Conservation (phyloP, 2,113 vertebrate species). For the Saccopteryx bilineata region DNA sequence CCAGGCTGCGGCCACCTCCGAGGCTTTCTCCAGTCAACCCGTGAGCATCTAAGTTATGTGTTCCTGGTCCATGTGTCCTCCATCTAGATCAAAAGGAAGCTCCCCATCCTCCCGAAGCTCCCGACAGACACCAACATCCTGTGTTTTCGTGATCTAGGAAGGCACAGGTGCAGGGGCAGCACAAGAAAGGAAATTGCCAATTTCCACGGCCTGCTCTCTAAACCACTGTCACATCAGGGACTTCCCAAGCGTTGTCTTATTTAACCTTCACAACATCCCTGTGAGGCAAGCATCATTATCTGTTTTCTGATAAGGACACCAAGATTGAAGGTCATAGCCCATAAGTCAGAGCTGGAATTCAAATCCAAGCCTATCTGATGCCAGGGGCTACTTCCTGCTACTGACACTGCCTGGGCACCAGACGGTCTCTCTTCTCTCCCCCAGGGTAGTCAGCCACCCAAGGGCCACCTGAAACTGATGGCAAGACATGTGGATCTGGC, state of each 20-base stretch:
- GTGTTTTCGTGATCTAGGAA: neutral
- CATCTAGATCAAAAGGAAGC: neutral
- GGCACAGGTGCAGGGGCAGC: neutral
- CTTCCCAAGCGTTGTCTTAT: neutral
- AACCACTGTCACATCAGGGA: neutral
- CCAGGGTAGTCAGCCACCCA: neutral
- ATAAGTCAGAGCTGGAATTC: neutral
- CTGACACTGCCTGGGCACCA: fast-evolving
- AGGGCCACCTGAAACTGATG: neutral
- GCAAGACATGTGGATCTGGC: neutral
- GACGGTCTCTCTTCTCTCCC: neutral
- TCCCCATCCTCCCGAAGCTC: neutral
- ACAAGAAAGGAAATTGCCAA: neutral
- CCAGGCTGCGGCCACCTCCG: neutral
- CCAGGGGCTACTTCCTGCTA: neutral
- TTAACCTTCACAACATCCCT: neutral
- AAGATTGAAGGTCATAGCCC: conserved; percentile 15
- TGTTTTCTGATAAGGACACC: conserved; percentile 27
- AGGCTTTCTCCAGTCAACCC: neutral
- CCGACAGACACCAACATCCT: neutral
- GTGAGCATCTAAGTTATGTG: neutral
- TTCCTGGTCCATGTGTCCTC: neutral
- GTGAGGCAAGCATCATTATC: neutral
- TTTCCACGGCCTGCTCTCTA: neutral
- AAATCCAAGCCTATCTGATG: neutral